These are phyloP conservation scores for Mechanitis mazaeus DNA, from an alignment of 2,888 invertebrate genomes.

Conservation along the genomic window DNA sequence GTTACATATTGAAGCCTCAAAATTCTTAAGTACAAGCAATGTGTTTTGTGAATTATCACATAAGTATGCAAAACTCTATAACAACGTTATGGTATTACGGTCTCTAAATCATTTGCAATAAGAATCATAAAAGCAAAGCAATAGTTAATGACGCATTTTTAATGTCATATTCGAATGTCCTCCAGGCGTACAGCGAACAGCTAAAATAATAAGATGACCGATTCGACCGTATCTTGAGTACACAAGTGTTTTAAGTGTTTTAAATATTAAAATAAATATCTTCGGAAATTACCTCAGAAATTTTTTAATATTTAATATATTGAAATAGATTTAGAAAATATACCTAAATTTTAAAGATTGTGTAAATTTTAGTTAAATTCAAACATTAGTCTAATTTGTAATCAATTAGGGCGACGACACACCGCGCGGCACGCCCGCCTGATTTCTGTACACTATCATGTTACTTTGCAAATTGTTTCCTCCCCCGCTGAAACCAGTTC, in stretches of 20 bases:
- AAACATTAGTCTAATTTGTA: slow-evolving; percentile 26
- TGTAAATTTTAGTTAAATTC: neutral
- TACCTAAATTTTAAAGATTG: neutral
- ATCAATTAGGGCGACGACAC: slow-evolving; percentile 31
- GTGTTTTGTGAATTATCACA: slow-evolving; percentile 3
- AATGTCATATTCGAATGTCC: slow-evolving; percentile 45
- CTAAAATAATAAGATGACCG: slow-evolving; percentile 60
- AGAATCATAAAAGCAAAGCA: slow-evolving; percentile 23
- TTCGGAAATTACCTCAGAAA: neutral
- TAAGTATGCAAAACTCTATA: slow-evolving; percentile 2
- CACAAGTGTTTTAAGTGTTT: slow-evolving; percentile 51
- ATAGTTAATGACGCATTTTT: slow-evolving; percentile 35
- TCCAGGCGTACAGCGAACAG: slow-evolving; percentile 47
- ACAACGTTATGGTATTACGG: neutral
- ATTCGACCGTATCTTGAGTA: slow-evolving; percentile 47
- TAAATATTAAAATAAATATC: slow-evolving; percentile 9
- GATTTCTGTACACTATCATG: slow-evolving; percentile 62
- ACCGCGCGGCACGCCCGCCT: slow-evolving; percentile 26
- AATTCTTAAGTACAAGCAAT: slow-evolving; percentile 4
- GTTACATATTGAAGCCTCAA: neutral
- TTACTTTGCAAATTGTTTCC: slow-evolving; percentile 58
- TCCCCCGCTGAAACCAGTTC: slow-evolving; percentile 49
- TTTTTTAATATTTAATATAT: too few relatives aligned
- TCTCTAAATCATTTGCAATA: slow-evolving; percentile 7
- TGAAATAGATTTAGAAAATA: neutral